These are phyloP conservation scores for Zalophus californianus DNA, from an alignment of 2,797 vertebrate genomes.

Conservation along the genomic window DNA sequence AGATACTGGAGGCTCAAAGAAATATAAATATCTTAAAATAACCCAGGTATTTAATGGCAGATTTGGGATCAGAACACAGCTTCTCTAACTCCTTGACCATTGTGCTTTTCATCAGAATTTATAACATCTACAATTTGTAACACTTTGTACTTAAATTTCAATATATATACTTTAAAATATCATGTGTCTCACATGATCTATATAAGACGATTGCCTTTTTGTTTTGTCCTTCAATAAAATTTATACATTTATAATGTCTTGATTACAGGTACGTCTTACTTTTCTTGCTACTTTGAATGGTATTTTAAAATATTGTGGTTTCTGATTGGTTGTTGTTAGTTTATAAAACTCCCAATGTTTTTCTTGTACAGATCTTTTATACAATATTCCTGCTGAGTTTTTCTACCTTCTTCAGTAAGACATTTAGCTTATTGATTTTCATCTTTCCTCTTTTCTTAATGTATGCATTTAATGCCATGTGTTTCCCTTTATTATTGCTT, in stretches of 20 bases:
- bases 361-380: background rate
- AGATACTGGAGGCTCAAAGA: background rate
- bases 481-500: background rate
- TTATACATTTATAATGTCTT: background rate
- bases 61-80: background rate
- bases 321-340: background rate
- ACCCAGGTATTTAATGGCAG: background rate
- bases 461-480: background rate
- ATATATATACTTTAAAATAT: background rate
- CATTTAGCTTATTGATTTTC: background rate
- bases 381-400: background rate
- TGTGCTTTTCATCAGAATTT: conserved; percentile 25
- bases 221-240: background rate
- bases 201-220: background rate
- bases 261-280: background rate
- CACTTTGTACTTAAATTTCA: background rate
- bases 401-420: background rate
- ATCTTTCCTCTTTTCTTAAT: background rate
- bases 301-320: background rate
- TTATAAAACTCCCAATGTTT: background rate
- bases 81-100: background rate
- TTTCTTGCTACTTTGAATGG: background rate
- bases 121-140: background rate
- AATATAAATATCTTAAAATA: conserved; percentile 1
- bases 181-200: background rate